phyloP scores from a whole-genome alignment of 53 echinoderm and acorn worm species.

The Zoroaster sp. region DNA sequence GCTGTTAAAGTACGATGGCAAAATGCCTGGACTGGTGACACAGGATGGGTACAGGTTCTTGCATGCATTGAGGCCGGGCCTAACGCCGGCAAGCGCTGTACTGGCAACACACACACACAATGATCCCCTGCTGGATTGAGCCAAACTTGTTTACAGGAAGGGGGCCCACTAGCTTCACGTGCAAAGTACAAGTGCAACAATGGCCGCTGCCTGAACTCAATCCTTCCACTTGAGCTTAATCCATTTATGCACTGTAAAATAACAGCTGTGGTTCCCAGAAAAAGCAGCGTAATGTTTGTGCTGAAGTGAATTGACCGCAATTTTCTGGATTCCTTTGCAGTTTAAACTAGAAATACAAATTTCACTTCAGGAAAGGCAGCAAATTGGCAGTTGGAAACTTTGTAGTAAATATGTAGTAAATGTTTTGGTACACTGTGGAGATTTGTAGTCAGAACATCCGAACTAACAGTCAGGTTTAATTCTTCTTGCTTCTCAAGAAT shows the following conservation, averaged over 20 bases:
- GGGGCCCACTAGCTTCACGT: background rate
- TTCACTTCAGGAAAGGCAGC: background rate
- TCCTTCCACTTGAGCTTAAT: background rate
- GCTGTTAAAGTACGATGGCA: background rate
- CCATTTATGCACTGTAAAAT: background rate
- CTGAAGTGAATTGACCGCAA: background rate
- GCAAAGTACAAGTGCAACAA: slow-evolving; percentile 10
- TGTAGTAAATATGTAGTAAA: too few species aligned
- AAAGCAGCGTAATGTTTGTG: background rate
- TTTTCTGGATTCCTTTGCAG: too few species aligned
- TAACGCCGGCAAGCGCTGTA: slow-evolving; percentile 5
- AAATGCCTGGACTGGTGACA: slow-evolving; percentile 1
- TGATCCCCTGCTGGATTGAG: background rate
- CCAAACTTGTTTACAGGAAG: background rate
- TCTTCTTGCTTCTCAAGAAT: too few species aligned
- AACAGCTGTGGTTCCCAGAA: background rate
- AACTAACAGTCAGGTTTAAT: too few species aligned
- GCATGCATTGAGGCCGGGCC: slow-evolving; percentile 20
- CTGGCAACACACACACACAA: slow-evolving; percentile 14
- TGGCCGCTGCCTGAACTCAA: background rate
- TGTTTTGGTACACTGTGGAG: too few species aligned
- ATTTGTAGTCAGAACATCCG: too few species aligned
- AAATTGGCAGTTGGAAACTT: background rate
- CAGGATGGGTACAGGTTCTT: background rate
- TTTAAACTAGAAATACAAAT: too few species aligned